These are phyloP conservation scores for Petrosia ficiformis DNA, from an alignment of 37 sponge, comb jelly and placozoan genomes.

Conservation along the genomic window DNA sequence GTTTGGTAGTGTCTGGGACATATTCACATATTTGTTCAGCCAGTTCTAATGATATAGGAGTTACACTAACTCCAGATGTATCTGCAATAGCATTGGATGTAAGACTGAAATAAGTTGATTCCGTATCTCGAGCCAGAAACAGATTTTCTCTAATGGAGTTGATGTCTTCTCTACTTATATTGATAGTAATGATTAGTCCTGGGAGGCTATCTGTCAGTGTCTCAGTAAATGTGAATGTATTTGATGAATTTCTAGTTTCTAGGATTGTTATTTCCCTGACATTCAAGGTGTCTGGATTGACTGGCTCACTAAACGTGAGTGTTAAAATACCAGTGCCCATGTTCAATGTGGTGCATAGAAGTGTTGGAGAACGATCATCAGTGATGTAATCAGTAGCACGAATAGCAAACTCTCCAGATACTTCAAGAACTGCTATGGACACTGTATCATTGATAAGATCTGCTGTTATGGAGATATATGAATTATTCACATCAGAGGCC, in stretches of 20 bases:
- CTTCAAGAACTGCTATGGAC: neutral
- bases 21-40: constrained; percentile 40
- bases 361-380: constrained; percentile 49
- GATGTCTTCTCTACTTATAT: constrained; percentile 44
- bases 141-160: constrained; percentile 58
- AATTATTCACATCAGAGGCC: constrained; percentile 39
- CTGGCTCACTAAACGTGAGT: constrained; percentile 76
- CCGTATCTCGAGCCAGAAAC: constrained; percentile 21
- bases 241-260: constrained; percentile 30
- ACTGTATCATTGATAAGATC: constrained; percentile 41
- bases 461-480: constrained; percentile 19
- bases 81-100: constrained; percentile 43
- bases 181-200: constrained; percentile 27
- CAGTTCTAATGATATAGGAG: constrained; percentile 3
- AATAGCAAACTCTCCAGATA: constrained; percentile 8
- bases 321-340: constrained; percentile 41
- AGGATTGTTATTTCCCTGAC: constrained; percentile 41
- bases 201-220: constrained; percentile 26
- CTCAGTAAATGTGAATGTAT: constrained; percentile 29
- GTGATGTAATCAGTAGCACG: neutral
- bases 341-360: constrained; percentile 61
- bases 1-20: constrained; percentile 34
- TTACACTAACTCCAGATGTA: constrained; percentile 54
- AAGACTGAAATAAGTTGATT: constrained; percentile 57
- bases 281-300: constrained; percentile 60